A percentile compares a stretch with the other conserved stretches of the same genome.
These are phyloP conservation scores for Muscina levida DNA, from an alignment of 2,888 invertebrate species.

Conservation along the genomic window DNA sequence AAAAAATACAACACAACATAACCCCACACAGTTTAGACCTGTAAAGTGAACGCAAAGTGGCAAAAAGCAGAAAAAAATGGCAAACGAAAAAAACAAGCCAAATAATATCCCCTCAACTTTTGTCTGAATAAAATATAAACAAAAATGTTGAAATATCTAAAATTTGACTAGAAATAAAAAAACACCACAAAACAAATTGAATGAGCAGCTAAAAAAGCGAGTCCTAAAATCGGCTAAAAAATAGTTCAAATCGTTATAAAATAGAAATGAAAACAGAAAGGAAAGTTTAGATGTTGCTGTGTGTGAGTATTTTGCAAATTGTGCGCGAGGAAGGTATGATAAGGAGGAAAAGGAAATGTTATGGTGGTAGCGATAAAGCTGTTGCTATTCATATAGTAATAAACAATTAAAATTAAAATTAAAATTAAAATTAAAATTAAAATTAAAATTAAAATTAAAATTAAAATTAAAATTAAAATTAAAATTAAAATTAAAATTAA, in stretches of 20 bases:
- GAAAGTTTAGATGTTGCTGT: slow-evolving; percentile 7
- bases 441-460: no score
- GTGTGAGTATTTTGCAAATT: slow-evolving; percentile 8
- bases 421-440: no score
- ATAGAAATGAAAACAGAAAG: slow-evolving; percentile 1
- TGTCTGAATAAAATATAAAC: slow-evolving; percentile 26
- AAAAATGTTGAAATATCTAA: slow-evolving; percentile 33
- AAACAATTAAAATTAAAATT: no score
- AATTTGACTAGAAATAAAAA: slow-evolving; percentile 40
- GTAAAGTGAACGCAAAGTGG: slow-evolving; percentile 17
- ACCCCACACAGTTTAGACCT: slow-evolving; percentile 1
- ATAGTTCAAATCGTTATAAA: slow-evolving; percentile 55
- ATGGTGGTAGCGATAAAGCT: no score
- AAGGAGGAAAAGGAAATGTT: slow-evolving; percentile 56
- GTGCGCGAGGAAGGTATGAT: slow-evolving; percentile 48
- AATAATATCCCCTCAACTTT: background rate
- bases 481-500: no score
- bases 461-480: no score
- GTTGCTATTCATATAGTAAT: no score
- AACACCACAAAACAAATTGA: slow-evolving; percentile 27
- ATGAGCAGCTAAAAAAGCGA: slow-evolving; percentile 22
- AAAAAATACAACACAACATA: no score
- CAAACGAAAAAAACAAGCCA: background rate
- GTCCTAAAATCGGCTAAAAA: slow-evolving; percentile 53
- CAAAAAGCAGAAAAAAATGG: slow-evolving; percentile 5